Evolutionary conservation across 2,888 invertebrate genomes (phyloP), one percentile per base, ranked within the genome.

Genomic region (Harpalus rufipes): DNA sequence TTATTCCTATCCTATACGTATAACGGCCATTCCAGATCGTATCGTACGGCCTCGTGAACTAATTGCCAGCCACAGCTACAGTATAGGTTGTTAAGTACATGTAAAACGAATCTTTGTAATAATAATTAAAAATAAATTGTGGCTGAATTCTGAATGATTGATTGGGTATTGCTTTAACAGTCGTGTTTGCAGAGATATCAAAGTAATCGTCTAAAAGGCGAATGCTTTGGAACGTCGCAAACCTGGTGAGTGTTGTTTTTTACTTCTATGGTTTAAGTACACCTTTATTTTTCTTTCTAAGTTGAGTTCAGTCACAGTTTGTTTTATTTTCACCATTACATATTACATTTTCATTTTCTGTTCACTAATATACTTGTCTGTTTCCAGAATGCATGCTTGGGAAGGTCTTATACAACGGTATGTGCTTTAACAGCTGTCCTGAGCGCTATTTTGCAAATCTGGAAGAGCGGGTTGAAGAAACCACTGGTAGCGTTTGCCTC

Each of bases 351-450:
- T 91, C 87, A 89, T 90, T 91, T 91, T 90, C 92, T 93, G 0
- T 44, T 58, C 10, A 78, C 78, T 78, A 78, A 78, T 78, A 32
- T 21, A 56, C 12, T 78, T 78, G 4, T 78, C 78, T 78, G 59
- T 58, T 78, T 78, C 88, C 94, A 96, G 95, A 94, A 90, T 96
- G 96, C 91, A 91, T 91, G 88, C 92, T 92, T 88, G 93, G 93
- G 89, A 92, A 93, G 89, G 93, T 93, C 90, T 92, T 94, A 88
- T 92, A 92, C 91, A 92, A 93, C 88, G 93, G 93, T 86, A 91
- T 91, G 88, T 96, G 96, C 91, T 91, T 93, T 88, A 89, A 90
- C 83, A 90, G 90, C 86, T 96, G 96, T 90, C 89, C 90, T 51
- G 88, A 89, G 81, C 88, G 89, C 84, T 89, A 88, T 87, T 91